Conservation (phyloP, 2,888 invertebrate genomes). For the Pherbina coryleti region DNA sequence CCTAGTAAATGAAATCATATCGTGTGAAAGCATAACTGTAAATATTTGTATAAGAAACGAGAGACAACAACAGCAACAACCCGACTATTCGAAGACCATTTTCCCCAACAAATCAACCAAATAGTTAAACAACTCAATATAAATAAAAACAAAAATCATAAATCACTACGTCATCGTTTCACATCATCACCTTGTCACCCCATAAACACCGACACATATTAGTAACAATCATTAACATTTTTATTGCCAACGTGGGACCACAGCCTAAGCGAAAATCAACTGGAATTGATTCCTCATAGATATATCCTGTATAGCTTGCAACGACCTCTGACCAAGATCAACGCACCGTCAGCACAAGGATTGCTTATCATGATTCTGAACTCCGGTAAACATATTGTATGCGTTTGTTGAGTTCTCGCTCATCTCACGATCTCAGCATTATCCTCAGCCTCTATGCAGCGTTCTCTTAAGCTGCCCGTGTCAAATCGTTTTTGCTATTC, state of each 20-base stretch:
- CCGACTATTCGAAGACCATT: background rate
- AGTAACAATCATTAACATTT: background rate
- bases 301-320: background rate
- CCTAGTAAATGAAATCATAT: constrained; percentile 27
- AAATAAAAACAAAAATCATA: no score
- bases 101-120: background rate
- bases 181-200: no score
- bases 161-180: no score
- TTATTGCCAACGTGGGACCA: constrained; percentile 5
- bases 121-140: no score
- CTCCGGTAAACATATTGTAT: constrained; percentile 21
- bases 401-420: background rate
- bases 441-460: background rate
- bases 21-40: constrained; percentile 25
- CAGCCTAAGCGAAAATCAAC: no score
- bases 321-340: background rate
- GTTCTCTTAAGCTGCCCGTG: constrained; percentile 4
- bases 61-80: constrained; percentile 1
- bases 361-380: background rate
- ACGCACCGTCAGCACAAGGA: background rate
- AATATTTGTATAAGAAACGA: constrained; percentile 31
- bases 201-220: no score
- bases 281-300: background rate
- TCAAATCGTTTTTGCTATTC: constrained; percentile 7
- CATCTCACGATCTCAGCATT: background rate